Percentiles rank a stretch among this genome's conserved stretches.
Evolutionary conservation across 2,113 vertebrate genomes (phyloP).

Genomic region (Myrmecophaga tridactyla): DNA sequence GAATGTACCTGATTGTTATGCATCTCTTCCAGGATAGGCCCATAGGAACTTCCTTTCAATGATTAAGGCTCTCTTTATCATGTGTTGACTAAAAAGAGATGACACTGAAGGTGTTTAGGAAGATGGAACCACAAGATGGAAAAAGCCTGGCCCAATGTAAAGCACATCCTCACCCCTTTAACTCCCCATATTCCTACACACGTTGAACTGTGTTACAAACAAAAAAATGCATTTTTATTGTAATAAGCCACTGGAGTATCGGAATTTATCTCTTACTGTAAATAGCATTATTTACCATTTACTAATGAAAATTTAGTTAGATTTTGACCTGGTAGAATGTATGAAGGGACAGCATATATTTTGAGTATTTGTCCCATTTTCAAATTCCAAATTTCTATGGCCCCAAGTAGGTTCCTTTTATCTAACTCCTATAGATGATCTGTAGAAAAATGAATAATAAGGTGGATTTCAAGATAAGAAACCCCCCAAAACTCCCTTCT

Average conservation of each 20-base stretch:
- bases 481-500: background rate
- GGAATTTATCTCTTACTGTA: background rate
- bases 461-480: background rate
- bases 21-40: background rate
- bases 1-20: background rate
- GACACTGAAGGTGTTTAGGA: background rate
- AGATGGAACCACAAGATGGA: background rate
- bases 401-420: background rate
- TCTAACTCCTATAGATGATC: background rate
- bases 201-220: background rate
- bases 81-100: background rate
- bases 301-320: background rate
- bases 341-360: background rate
- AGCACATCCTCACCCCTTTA: accelerated
- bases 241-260: background rate
- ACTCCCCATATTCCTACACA: background rate
- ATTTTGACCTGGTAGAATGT: background rate
- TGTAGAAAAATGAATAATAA: background rate
- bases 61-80: background rate
- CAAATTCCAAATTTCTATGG: background rate
- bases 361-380: background rate
- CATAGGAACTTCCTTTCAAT: background rate
- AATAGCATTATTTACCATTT: background rate
- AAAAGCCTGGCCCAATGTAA: background rate
- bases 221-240: background rate